Base-by-base conservation (phyloP, 2,113 vertebrate species). In the Hippocampus mohnikei region DNA sequence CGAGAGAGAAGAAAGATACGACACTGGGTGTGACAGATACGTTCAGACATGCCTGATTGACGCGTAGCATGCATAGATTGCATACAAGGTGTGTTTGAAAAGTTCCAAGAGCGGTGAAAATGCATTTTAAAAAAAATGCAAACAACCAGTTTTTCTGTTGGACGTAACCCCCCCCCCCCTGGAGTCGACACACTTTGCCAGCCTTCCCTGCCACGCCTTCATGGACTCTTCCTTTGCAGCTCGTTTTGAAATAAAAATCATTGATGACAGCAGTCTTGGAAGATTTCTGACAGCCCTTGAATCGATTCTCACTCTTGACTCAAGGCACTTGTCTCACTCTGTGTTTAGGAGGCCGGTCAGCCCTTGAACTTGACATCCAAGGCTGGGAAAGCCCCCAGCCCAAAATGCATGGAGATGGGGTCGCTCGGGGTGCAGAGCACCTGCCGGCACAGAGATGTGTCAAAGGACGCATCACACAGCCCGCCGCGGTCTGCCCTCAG, bases 311-410 rank as follows among this genome's bases (percentile, higher is more conserved):
- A 9, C 52, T 48, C 46, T 80, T 73, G 70, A 70, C 60, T 3
- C 67, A 23, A 42, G 5, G 33, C 33, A 37, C 33, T 37, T 37
- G 0, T 78, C 63, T 81, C 25, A 0, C 29, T 76, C 58, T 82
- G 61, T 86, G 48, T 84, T 84, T 29, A 98, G 96, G 96, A 98
- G 84, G 77, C 93, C 53, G 93, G 92, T 18, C 97, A 99, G 90
- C 97, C 97, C 0, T 88, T 99, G 78, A 99, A 98, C 91, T 92
- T 98, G 86, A 99, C 97, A 0, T 95, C 96, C 81, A 98, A 97
- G 82, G 93, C 94, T 68, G 90, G 94, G 66, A 96, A 93, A 75
- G 91, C 94, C 46, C 94, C 93, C 76, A 95, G 93, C 67, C 94
- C 94, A 0, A 94, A 95, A 71, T 90, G 85, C 75, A 73, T 94